Conservation (phyloP, 2,888 invertebrate species). For the Aricia artaxerxes region DNA sequence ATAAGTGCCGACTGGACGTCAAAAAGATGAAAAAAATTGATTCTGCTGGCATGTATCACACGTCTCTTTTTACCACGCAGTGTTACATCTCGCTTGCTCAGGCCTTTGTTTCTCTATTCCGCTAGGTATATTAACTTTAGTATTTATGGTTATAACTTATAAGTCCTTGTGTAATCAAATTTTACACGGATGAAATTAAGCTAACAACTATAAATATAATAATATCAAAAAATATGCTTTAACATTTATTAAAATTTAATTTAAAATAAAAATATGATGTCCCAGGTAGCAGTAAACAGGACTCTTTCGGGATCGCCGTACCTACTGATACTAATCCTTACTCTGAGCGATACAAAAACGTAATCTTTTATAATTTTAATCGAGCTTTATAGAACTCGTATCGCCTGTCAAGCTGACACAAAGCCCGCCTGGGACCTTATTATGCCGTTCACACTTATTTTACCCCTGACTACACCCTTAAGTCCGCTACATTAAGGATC, state of each 20-base stretch:
- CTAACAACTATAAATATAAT: not conserved
- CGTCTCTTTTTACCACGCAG: too few species aligned
- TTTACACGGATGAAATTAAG: not conserved
- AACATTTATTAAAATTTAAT: not conserved
- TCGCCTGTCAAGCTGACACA: conserved; percentile 77
- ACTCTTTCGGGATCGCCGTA: conserved; percentile 54
- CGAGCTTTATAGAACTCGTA: conserved; percentile 78
- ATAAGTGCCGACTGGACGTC: too few species aligned
- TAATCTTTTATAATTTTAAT: conserved; percentile 74
- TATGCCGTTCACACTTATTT: conserved; percentile 42
- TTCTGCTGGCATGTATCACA: too few species aligned
- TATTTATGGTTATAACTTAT: too few species aligned
- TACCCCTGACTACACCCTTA: not conserved
- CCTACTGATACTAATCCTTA: conserved; percentile 67
- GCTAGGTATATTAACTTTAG: too few species aligned
- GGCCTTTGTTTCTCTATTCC: too few species aligned
- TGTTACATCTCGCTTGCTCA: too few species aligned
- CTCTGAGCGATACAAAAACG: conserved; percentile 61
- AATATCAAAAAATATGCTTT: not conserved
- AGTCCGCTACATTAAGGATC: not conserved
- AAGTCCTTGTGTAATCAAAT: too few species aligned
- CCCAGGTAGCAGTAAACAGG: conserved; percentile 35
- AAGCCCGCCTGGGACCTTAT: conserved; percentile 75
- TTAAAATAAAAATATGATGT: not conserved
- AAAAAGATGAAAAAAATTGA: too few species aligned